phyloP scores from a whole-genome alignment of 2,113 vertebrate species.

The Puntigrus tetrazona region DNA sequence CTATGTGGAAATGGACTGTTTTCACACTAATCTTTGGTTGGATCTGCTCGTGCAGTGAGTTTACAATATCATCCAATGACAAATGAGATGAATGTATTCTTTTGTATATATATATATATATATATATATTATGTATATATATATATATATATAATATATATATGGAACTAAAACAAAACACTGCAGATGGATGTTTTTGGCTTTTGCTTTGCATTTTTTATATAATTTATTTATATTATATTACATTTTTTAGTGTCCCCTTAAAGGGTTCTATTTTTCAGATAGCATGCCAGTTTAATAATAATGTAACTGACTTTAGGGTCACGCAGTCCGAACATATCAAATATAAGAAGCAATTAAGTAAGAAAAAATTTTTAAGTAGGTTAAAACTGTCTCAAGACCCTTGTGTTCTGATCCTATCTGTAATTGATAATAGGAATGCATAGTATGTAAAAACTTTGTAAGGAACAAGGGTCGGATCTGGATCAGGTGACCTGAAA shows the following conservation, averaged over 20 bases:
- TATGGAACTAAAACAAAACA: too few species aligned
- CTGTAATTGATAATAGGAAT: background rate
- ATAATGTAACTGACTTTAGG: background rate
- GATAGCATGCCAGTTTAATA: background rate
- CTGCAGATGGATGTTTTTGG: background rate
- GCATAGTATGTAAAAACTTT: background rate
- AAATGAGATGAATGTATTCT: background rate
- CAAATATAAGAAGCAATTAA: background rate
- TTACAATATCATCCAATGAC: background rate
- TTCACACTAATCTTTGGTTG: background rate
- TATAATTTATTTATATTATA: background rate
- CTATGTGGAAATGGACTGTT: background rate
- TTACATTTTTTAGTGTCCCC: background rate
- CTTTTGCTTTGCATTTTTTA: background rate
- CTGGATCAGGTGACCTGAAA: background rate
- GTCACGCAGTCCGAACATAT: background rate
- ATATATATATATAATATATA: too few species aligned
- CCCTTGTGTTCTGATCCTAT: background rate
- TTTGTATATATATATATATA: too few species aligned
- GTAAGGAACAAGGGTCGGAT: background rate
- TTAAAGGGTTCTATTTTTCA: background rate
- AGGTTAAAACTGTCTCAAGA: background rate
- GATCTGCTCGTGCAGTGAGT: background rate
- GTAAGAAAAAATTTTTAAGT: background rate
- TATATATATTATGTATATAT: too few species aligned